A percentile compares a stretch with the other conserved stretches of the same genome.
Conservation (phyloP, 2,888 invertebrate genomes). For the Leptinotarsa tumamoca region DNA sequence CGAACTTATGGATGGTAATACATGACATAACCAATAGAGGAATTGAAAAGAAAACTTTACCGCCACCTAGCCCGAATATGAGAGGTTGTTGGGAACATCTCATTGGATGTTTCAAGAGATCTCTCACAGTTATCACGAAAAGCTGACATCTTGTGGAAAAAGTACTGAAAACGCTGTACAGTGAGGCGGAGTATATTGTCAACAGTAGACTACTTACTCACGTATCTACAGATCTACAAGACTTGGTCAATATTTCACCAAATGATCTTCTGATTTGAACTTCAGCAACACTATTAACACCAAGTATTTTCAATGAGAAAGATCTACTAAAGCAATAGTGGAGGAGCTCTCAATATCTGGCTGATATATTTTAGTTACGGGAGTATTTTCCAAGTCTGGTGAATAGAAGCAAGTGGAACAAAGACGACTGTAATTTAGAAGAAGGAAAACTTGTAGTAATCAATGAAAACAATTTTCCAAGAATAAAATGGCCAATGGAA, state of each 20-base stretch:
- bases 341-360: background rate
- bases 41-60: background rate
- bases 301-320: background rate
- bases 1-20: background rate
- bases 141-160: background rate
- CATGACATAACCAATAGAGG: slow-evolving; percentile 4
- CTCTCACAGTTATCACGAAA: background rate
- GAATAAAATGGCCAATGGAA: background rate
- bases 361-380: background rate
- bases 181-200: background rate
- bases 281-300: background rate
- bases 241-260: background rate
- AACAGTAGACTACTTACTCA: background rate
- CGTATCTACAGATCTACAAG: slow-evolving; percentile 13
- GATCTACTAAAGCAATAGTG: background rate
- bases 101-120: background rate
- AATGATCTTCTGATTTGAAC: background rate
- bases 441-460: background rate
- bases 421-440: background rate
- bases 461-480: background rate
- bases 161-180: background rate
- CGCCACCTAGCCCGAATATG: background rate
- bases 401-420: background rate
- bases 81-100: slow-evolving; percentile 2
- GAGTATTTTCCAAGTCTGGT: background rate